Conservation (phyloP, 2,888 invertebrate species). For the Acanthosepion esculentum region DNA sequence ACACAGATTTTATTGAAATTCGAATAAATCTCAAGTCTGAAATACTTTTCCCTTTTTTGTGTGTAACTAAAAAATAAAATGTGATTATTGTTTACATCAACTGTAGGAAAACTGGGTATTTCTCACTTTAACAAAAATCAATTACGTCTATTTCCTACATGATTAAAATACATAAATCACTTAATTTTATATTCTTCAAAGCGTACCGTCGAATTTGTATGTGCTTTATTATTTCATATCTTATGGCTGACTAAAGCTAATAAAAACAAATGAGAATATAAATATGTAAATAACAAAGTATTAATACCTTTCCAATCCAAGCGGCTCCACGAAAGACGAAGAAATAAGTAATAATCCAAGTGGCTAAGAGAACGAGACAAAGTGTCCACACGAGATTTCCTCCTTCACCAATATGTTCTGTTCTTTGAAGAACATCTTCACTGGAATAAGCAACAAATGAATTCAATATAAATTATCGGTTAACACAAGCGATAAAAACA, state of each 20-base stretch:
- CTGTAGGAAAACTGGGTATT: no score
- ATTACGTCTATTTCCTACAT: no score
- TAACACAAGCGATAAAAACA: neutral
- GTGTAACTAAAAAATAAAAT: no score
- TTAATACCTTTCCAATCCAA: conserved; percentile 65
- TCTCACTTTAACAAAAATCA: no score
- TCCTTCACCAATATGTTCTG: conserved; percentile 63
- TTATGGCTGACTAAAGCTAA: neutral
- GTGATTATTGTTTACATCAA: no score
- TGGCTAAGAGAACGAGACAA: conserved; percentile 61
- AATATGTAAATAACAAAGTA: neutral
- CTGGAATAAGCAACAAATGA: conserved; percentile 54
- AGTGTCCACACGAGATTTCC: conserved; percentile 68
- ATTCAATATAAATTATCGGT: neutral
- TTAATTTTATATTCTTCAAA: no score
- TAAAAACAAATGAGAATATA: neutral
- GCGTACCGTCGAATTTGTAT: no score
- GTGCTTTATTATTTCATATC: no score
- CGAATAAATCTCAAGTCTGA: no score
- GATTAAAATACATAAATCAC: no score
- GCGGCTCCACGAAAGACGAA: conserved; percentile 62
- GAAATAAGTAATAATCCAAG: conserved; percentile 65
- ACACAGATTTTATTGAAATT: no score
- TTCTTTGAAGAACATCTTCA: conserved; percentile 64
- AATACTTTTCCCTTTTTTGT: no score